phyloP scores from a whole-genome alignment of 2,113 vertebrate genomes.

The Pseudorectes ferrugineus region DNA sequence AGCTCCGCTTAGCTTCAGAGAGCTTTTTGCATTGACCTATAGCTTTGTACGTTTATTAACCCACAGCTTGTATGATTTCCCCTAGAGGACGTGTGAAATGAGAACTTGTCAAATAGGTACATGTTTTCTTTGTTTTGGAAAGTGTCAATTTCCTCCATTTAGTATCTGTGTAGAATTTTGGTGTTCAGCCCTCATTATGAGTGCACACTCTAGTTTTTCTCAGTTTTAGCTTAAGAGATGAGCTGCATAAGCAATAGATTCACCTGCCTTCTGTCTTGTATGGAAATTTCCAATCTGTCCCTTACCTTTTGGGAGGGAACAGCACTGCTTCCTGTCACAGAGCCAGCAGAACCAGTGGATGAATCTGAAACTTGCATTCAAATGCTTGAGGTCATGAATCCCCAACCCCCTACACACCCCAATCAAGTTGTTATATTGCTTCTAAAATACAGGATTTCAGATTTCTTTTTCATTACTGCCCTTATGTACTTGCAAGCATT shows the following conservation, averaged over 20 bases:
- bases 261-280: not conserved
- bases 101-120: not conserved
- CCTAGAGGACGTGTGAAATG: not conserved
- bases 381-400: not conserved
- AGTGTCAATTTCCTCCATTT: not conserved
- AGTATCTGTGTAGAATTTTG: not conserved
- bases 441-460: not conserved
- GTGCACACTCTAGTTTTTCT: not conserved
- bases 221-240: not conserved
- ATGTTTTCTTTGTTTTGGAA: not conserved
- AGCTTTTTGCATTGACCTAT: not conserved
- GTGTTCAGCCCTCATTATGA: not conserved
- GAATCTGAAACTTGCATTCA: not conserved
- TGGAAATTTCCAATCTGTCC: slow-evolving; percentile 35
- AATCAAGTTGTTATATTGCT: not conserved
- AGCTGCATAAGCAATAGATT: not conserved
- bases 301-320: not conserved
- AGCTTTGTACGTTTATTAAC: not conserved
- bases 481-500: not conserved
- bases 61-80: not conserved
- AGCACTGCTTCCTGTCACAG: not conserved
- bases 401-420: fast-evolving
- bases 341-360: not conserved
- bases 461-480: not conserved
- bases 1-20: not conserved